Evolutionary conservation across 2,888 invertebrate species (phyloP).

Genomic region (Maniola hyperantus): DNA sequence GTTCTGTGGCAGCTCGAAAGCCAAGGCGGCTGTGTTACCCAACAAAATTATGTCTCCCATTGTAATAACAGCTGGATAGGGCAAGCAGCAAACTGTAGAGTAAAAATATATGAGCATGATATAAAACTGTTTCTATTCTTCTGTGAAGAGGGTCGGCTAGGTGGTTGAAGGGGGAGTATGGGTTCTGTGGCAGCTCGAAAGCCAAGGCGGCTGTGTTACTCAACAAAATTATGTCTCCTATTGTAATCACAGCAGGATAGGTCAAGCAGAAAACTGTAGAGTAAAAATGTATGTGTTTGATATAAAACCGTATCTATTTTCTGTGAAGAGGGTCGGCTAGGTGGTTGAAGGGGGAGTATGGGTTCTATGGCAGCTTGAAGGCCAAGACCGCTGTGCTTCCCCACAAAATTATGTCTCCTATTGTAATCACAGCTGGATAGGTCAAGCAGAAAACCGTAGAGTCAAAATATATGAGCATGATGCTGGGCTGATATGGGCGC

Average conservation of each 20-base stretch:
- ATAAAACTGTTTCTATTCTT: slow-evolving; percentile 53
- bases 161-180: slow-evolving; percentile 73
- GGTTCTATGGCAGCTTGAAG: slow-evolving; percentile 88
- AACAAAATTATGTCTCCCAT: slow-evolving; percentile 84
- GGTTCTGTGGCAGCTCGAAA: slow-evolving; percentile 88
- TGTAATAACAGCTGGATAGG: slow-evolving; percentile 76
- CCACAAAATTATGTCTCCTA: slow-evolving; percentile 84
- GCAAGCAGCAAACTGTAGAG: slow-evolving; percentile 83
- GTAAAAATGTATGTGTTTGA: neutral
- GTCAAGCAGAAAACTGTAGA: slow-evolving; percentile 84
- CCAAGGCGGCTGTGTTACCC: slow-evolving; percentile 89
- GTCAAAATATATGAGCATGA: neutral
- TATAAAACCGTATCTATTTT: slow-evolving; percentile 50
- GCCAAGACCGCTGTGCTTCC: slow-evolving; percentile 90
- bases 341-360: slow-evolving; percentile 73
- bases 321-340: slow-evolving; percentile 74
- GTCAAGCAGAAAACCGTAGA: slow-evolving; percentile 84
- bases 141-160: slow-evolving; percentile 74
- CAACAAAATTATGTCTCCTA: slow-evolving; percentile 84
- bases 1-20: slow-evolving; percentile 89
- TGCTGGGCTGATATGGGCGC: no score
- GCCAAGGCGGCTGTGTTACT: slow-evolving; percentile 90
- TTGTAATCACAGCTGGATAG: slow-evolving; percentile 74
- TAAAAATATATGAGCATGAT: neutral
- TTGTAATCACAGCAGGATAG: slow-evolving; percentile 74